phyloP scores from a whole-genome alignment of 2,888 invertebrate species.

The Drosophila engyochracea region DNA sequence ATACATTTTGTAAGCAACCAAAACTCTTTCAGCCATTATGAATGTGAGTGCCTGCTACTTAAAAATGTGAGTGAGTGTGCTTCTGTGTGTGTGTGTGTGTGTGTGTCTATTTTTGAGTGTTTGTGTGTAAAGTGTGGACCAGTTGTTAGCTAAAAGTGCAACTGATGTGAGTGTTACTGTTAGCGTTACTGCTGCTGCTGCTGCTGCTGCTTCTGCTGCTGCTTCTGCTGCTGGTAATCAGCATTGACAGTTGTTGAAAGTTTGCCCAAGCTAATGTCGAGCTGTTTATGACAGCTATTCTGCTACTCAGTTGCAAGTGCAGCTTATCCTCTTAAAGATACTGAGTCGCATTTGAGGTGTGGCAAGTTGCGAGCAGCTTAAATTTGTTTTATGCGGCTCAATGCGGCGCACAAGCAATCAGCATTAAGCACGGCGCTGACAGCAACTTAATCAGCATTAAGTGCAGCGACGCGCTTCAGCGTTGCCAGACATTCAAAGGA shows the following conservation, averaged over 20 bases:
- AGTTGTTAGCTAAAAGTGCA: conserved; percentile 27
- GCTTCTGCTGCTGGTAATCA: conserved; percentile 58
- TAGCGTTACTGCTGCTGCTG: not conserved
- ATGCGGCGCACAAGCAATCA: conserved; percentile 47
- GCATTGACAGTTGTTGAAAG: conserved; percentile 72
- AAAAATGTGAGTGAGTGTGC: conserved; percentile 19
- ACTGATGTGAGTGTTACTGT: conserved; percentile 17
- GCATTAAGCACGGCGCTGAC: conserved; percentile 53
- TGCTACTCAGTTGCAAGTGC: not conserved
- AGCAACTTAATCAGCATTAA: conserved; percentile 70
- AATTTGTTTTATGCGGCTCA: conserved; percentile 36
- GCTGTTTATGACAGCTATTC: conserved; percentile 46
- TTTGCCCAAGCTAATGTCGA: conserved; percentile 59
- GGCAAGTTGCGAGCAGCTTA: conserved; percentile 27
- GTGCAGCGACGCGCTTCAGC: conserved; percentile 36
- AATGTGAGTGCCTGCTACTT: conserved; percentile 65
- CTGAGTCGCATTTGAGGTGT: conserved; percentile 27
- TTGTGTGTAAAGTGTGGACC: conserved; percentile 20
- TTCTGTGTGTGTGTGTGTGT: conserved; percentile 3
- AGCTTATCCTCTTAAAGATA: not conserved
- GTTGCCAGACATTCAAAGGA: conserved; percentile 28
- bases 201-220: conserved; percentile 6
- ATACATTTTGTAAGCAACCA: conserved; percentile 58
- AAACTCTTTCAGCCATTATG: conserved; percentile 68
- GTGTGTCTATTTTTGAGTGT: conserved; percentile 11